Conservation (phyloP, 2,797 vertebrate species). For the Manis pentadactyla region DNA sequence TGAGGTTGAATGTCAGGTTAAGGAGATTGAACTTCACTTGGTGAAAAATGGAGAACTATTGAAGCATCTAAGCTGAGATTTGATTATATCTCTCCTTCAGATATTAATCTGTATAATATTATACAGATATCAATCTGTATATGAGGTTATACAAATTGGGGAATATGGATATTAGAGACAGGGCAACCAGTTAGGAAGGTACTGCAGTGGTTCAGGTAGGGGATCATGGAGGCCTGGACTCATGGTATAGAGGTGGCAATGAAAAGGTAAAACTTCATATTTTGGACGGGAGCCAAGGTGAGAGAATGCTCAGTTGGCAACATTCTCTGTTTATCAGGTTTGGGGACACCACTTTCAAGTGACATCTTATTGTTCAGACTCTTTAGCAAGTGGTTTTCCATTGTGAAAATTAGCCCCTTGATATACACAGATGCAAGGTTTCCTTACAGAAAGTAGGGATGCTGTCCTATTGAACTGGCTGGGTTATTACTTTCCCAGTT, state of each 20-base stretch:
- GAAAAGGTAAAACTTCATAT: not conserved
- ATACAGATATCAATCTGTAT: not conserved
- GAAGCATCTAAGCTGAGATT: not conserved
- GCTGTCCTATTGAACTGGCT: not conserved
- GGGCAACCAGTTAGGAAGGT: not conserved
- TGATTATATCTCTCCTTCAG: not conserved
- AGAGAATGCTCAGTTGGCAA: not conserved
- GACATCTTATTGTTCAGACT: not conserved
- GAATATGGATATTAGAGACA: not conserved
- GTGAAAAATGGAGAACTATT: not conserved
- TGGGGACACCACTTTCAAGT: not conserved
- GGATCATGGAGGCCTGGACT: not conserved
- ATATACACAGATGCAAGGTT: not conserved
- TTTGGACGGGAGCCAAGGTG: not conserved
- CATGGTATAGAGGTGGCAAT: not conserved
- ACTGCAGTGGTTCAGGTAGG: not conserved
- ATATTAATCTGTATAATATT: not conserved
- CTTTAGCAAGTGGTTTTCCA: not conserved
- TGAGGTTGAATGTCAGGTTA: not conserved
- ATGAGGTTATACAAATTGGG: not conserved
- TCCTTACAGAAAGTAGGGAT: not conserved
- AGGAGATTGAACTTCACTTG: not conserved
- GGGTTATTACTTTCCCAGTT: not conserved
- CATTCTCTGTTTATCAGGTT: not conserved
- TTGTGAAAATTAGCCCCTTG: not conserved